phyloP scores from a whole-genome alignment of 2,113 vertebrate genomes.

The Chaetops frenatus region DNA sequence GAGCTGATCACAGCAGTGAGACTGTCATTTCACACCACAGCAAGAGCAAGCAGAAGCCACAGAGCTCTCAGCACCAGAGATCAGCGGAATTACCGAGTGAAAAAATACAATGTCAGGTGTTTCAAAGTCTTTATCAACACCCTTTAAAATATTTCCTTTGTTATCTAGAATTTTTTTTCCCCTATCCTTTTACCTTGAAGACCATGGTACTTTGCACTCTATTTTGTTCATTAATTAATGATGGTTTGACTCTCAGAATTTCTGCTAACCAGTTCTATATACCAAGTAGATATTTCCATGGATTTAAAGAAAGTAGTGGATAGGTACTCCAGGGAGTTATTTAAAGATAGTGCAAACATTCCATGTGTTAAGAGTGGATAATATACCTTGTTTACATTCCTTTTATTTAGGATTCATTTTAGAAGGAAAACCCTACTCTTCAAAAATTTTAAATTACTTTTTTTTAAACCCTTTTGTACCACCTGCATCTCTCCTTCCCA shows the following conservation, averaged over 20 bases:
- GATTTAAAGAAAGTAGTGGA: not conserved
- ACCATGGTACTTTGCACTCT: not conserved
- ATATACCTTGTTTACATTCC: not conserved
- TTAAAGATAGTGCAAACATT: not conserved
- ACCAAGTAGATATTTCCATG: not conserved
- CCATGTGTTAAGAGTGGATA: not conserved
- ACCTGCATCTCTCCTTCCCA: not conserved
- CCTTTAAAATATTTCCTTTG: not conserved
- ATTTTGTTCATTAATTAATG: not conserved
- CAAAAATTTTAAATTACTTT: not conserved
- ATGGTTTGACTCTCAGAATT: not conserved
- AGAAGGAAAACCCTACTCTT: not conserved
- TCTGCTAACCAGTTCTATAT: not conserved
- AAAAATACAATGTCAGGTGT: not conserved
- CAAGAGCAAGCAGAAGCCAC: not conserved
- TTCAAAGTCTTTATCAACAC: not conserved
- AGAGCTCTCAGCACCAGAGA: not conserved
- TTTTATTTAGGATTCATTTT: not conserved
- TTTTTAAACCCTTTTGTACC: not conserved
- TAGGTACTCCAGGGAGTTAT: not conserved
- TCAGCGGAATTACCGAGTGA: not conserved
- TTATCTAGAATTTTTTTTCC: not conserved
- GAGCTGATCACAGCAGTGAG: not conserved
- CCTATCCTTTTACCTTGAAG: not conserved
- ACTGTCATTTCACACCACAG: not conserved